Percentiles rank a stretch among this genome's conserved stretches.
phyloP scores from a whole-genome alignment of 2,888 invertebrate species.

The Noctua pronuba region DNA sequence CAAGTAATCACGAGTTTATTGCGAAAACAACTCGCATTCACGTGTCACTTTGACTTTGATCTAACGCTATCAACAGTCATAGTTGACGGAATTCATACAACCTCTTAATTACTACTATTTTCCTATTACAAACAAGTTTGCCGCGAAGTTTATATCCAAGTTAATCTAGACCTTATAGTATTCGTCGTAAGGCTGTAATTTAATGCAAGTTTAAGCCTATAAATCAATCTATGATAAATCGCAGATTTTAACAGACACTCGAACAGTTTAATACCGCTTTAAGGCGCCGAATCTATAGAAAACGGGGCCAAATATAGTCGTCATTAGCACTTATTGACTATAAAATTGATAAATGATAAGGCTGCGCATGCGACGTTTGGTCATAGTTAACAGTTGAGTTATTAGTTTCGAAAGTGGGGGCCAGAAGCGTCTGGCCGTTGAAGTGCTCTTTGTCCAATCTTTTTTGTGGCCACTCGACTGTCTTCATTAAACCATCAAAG shows the following conservation, averaged over 20 bases:
- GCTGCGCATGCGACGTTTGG: constrained; percentile 40
- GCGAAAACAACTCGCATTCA: constrained; percentile 59
- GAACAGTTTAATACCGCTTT: constrained; percentile 15
- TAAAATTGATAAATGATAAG: constrained; percentile 59
- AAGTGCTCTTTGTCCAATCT: constrained; percentile 64
- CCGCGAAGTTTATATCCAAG: background rate
- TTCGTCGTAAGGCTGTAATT: background rate
- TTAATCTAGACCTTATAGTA: constrained; percentile 9
- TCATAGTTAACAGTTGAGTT: constrained; percentile 55
- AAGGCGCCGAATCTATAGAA: constrained; percentile 24
- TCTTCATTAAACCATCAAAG: constrained; percentile 72
- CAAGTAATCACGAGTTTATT: constrained; percentile 12
- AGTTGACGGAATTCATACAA: constrained; percentile 46
- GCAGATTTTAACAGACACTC: constrained; percentile 33
- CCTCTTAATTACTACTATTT: constrained; percentile 43
- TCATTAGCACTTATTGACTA: constrained; percentile 52
- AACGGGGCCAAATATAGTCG: constrained; percentile 33
- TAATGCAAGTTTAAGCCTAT: constrained; percentile 1
- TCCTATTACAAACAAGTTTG: constrained; percentile 39
- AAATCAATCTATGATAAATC: constrained; percentile 47
- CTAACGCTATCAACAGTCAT: constrained; percentile 61
- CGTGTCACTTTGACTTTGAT: constrained; percentile 70
- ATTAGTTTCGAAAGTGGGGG: constrained; percentile 64
- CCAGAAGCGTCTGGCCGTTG: constrained; percentile 58
- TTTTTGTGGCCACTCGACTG: constrained; percentile 65